Conservation (phyloP, 1,140 invertebrate species). For the Diabrotica undecimpunctata region DNA sequence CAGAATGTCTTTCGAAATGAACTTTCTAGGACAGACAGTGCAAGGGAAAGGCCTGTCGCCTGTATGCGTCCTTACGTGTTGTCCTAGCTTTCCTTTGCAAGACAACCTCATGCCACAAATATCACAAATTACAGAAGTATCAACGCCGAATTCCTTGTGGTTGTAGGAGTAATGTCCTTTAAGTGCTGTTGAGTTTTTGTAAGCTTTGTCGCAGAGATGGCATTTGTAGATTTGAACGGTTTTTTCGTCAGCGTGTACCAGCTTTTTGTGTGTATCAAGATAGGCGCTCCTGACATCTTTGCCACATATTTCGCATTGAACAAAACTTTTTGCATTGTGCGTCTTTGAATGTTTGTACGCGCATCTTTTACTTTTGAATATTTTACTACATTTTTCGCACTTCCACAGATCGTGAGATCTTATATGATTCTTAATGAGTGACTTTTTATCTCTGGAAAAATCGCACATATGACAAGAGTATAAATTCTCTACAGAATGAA, state of each 20-base stretch:
- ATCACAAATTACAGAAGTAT: conserved; percentile 52
- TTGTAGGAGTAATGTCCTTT: conserved; percentile 36
- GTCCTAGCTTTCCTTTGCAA: conserved; percentile 63
- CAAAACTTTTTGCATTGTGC: conserved; percentile 29
- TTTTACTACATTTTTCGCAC: conserved; percentile 51
- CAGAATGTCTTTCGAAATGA: conserved; percentile 18
- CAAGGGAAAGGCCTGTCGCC: conserved; percentile 20
- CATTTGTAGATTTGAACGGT: conserved; percentile 14
- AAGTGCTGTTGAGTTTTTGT: conserved; percentile 36
- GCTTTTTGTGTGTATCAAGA: conserved; percentile 37
- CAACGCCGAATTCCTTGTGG: conserved; percentile 37
- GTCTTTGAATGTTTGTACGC: conserved; percentile 42
- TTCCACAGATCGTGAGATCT: conserved; percentile 51
- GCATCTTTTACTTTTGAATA: conserved; percentile 43
- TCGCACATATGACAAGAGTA: conserved; percentile 13
- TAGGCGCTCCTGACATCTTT: conserved; percentile 43
- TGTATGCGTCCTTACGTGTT: conserved; percentile 10
- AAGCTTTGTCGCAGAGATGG: conserved; percentile 33
- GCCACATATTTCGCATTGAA: conserved; percentile 56
- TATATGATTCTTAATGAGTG: conserved; percentile 43
- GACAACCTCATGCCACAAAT: conserved; percentile 76
- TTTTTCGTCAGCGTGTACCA: conserved; percentile 12
- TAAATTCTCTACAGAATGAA: neutral
- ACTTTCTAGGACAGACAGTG: conserved; percentile 23
- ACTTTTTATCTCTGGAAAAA: conserved; percentile 9